Conservation (phyloP, 2,797 vertebrate genomes). For the Pygocentrus nattereri region DNA sequence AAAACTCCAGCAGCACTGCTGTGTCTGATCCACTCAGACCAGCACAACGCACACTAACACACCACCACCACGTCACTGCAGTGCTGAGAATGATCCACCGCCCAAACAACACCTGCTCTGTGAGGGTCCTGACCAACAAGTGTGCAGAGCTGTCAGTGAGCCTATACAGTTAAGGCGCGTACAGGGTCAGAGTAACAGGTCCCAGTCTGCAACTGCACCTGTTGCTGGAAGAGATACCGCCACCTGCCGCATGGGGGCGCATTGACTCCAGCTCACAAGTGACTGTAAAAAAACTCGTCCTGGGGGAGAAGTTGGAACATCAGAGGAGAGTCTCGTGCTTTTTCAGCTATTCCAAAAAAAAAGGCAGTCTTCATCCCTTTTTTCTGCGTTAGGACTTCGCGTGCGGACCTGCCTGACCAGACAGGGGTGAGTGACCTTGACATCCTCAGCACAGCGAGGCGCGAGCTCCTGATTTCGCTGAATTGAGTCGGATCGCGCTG, state of each 20-base stretch:
- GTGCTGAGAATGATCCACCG: no score
- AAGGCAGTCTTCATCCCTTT: not conserved
- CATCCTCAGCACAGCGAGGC: not conserved
- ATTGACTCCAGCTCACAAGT: not conserved
- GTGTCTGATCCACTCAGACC: no score
- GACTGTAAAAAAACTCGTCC: constrained; percentile 18
- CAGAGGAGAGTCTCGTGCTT: constrained; percentile 19
- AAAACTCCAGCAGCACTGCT: no score
- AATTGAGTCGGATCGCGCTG: not conserved
- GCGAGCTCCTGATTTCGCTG: not conserved
- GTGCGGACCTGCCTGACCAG: not conserved
- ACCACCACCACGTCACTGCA: no score
- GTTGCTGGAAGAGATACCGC: constrained; percentile 25
- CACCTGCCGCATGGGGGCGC: constrained; percentile 29
- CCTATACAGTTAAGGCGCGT: no score
- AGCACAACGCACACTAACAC: no score
- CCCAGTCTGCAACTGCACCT: constrained; percentile 35
- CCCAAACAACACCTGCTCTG: no score
- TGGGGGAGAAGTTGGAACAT: constrained; percentile 49
- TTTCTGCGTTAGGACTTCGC: not conserved
- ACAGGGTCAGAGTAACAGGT: no score
- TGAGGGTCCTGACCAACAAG: no score
- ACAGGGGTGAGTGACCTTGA: constrained; percentile 41
- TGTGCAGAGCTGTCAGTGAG: no score
- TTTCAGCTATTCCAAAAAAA: not conserved